These are phyloP conservation scores for Cetoscarus ocellatus DNA, from an alignment of 2,797 vertebrate genomes.

Conservation along the genomic window DNA sequence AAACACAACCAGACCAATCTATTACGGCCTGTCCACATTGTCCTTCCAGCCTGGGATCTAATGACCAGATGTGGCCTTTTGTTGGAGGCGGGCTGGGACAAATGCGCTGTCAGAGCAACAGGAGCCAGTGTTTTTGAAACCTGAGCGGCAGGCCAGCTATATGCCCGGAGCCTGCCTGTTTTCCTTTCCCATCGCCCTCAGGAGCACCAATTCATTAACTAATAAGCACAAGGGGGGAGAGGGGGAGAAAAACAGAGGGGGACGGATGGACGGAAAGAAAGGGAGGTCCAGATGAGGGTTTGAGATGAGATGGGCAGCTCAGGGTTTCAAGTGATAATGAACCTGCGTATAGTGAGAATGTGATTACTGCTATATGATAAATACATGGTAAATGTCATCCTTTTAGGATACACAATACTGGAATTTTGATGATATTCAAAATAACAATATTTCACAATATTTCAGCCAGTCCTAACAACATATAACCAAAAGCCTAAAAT, in stretches of 20 bases:
- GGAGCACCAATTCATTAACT: slow-evolving; percentile 84
- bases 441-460: too few relatives aligned
- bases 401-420: too few relatives aligned
- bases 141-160: slow-evolving; percentile 73
- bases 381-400: neutral
- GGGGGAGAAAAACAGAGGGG: neutral
- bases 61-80: slow-evolving; percentile 83
- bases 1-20: slow-evolving; percentile 24
- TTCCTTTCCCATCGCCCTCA: slow-evolving; percentile 81
- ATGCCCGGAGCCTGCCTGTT: slow-evolving; percentile 75
- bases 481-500: too few relatives aligned
- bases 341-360: neutral
- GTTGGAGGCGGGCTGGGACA: slow-evolving; percentile 68
- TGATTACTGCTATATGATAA: neutral
- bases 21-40: slow-evolving; percentile 45
- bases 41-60: slow-evolving; percentile 66
- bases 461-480: too few relatives aligned
- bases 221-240: slow-evolving; percentile 62
- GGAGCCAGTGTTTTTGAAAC: slow-evolving; percentile 84
- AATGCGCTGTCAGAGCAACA: slow-evolving; percentile 82
- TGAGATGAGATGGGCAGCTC: slow-evolving; percentile 8
- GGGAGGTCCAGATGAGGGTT: slow-evolving; percentile 26
- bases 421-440: too few relatives aligned
- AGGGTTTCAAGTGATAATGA: neutral
- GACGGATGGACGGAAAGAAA: neutral